Evolutionary conservation across 1,140 invertebrate species (phyloP).

Genomic region (Drosophila hydei): DNA sequence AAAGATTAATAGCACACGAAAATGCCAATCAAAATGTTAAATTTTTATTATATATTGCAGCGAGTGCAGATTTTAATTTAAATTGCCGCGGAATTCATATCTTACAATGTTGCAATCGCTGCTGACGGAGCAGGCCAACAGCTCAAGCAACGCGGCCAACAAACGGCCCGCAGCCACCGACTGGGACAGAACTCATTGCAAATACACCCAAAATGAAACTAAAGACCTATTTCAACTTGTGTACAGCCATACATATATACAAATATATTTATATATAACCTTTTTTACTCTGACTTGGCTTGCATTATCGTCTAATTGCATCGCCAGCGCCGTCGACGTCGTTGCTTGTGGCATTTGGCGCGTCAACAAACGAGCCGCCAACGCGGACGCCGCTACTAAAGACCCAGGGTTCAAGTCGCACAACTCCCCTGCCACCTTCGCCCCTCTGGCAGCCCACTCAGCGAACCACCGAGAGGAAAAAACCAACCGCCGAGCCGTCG

Average conservation of each 20-base stretch:
- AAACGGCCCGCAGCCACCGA: conserved; percentile 33
- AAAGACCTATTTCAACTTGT: conserved; percentile 57
- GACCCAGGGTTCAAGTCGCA: conserved; percentile 37
- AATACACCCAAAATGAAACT: conserved; percentile 45
- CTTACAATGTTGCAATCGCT: conserved; percentile 57
- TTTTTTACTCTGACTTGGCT: conserved; percentile 39
- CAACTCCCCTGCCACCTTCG: conserved; percentile 19
- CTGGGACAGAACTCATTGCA: conserved; percentile 28
- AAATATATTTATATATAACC: conserved; percentile 50
- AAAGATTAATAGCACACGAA: neutral
- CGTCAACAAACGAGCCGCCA: conserved; percentile 80
- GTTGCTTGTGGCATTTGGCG: conserved; percentile 75
- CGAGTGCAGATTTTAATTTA: conserved; percentile 29
- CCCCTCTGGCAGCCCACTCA: conserved; percentile 18
- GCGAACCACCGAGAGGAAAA: conserved; percentile 30
- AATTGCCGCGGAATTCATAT: conserved; percentile 44
- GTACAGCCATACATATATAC: conserved; percentile 12
- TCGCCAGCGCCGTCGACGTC: conserved; percentile 45
- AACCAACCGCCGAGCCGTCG: conserved; percentile 36
- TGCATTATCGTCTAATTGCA: conserved; percentile 78
- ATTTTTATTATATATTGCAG: conserved; percentile 1
- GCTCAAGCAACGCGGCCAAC: conserved; percentile 41
- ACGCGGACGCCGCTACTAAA: conserved; percentile 42
- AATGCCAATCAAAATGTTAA: conserved; percentile 1
- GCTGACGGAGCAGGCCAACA: conserved; percentile 18